A percentile compares a stretch with the other conserved stretches of the same genome.
Evolutionary conservation across 2,888 invertebrate species (phyloP).

Genomic region (Cheilosia soror): DNA sequence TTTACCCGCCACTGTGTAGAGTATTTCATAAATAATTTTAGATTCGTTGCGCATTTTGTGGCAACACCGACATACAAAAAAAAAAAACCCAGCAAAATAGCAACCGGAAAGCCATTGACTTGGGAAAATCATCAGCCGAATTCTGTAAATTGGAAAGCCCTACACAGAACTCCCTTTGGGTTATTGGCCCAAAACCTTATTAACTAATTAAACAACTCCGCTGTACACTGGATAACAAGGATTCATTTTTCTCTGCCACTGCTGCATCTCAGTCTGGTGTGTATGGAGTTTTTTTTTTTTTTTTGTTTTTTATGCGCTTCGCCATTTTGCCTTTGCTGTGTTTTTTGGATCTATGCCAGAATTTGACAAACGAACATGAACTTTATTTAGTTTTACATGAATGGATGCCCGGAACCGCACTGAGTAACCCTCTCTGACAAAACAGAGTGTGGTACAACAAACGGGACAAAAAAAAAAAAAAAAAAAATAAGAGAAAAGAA

Average conservation of each 20-base stretch:
- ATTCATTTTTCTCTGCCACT: constrained; percentile 62
- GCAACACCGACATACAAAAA: not conserved
- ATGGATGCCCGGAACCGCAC: constrained; percentile 75
- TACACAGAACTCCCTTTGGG: constrained; percentile 54
- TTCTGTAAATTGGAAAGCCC: constrained; percentile 63
- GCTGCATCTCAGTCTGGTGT: constrained; percentile 39
- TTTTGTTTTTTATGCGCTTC: constrained; percentile 52
- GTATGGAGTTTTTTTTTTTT: constrained; percentile 42
- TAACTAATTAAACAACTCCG: constrained; percentile 75
- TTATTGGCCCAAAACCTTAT: constrained; percentile 75
- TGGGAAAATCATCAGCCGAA: constrained; percentile 45
- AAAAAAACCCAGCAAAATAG: not conserved
- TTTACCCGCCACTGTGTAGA: constrained; percentile 41
- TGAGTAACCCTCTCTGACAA: constrained; percentile 63
- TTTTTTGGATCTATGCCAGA: constrained; percentile 73
- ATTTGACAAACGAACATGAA: constrained; percentile 75
- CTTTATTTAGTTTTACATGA: constrained; percentile 75
- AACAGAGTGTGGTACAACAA: constrained; percentile 58
- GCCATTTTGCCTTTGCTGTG: constrained; percentile 66
- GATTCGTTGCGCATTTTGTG: constrained; percentile 45
- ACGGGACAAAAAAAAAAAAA: constrained; percentile 28
- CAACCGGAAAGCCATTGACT: constrained; percentile 40
- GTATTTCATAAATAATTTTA: constrained; percentile 60
- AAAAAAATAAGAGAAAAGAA: not conserved
- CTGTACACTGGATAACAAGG: constrained; percentile 69